Evolutionary conservation across 1,140 invertebrate genomes (phyloP).

Genomic region (Meloidogyne chitwoodi): DNA sequence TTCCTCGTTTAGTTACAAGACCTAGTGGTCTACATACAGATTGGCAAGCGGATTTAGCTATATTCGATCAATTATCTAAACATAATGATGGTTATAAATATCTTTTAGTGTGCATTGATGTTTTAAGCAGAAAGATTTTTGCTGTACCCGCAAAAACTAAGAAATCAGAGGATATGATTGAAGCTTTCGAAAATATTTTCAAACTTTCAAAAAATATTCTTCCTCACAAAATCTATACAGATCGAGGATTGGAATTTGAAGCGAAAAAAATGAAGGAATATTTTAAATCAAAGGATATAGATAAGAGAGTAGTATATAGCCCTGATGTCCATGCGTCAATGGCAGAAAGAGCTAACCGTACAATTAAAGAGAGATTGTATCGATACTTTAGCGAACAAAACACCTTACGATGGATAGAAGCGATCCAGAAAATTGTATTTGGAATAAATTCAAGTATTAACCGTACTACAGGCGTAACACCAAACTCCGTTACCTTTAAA

Average conservation of each 20-base stretch:
- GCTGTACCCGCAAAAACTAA: constrained; percentile 34
- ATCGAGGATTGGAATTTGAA: constrained; percentile 28
- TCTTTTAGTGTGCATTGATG: constrained; percentile 26
- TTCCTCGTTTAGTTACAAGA: constrained; percentile 15
- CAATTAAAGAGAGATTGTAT: constrained; percentile 30
- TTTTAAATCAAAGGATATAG: constrained; percentile 28
- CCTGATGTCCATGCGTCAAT: constrained; percentile 35
- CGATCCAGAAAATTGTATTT: constrained; percentile 26
- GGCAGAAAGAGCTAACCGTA: constrained; percentile 34
- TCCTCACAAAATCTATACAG: constrained; percentile 30
- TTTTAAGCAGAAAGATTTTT: constrained; percentile 27
- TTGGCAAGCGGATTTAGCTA: constrained; percentile 34
- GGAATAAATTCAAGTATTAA: constrained; percentile 30
- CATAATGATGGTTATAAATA: constrained; percentile 27
- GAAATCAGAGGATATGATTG: constrained; percentile 4
- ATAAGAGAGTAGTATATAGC: too few species aligned
- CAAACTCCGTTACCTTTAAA: constrained; percentile 15
- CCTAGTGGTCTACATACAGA: constrained; percentile 26
- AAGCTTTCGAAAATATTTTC: constrained; percentile 24
- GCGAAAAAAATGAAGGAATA: constrained; percentile 5
- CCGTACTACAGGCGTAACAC: constrained; percentile 10
- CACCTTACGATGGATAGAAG: constrained; percentile 30
- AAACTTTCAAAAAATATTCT: too few species aligned
- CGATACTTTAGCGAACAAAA: constrained; percentile 33
- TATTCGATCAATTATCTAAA: not conserved